Percentiles rank a stretch among this genome's conserved stretches.
These are phyloP conservation scores for Latrodectus hesperus DNA, from an alignment of 2,888 invertebrate genomes.

Conservation along the genomic window DNA sequence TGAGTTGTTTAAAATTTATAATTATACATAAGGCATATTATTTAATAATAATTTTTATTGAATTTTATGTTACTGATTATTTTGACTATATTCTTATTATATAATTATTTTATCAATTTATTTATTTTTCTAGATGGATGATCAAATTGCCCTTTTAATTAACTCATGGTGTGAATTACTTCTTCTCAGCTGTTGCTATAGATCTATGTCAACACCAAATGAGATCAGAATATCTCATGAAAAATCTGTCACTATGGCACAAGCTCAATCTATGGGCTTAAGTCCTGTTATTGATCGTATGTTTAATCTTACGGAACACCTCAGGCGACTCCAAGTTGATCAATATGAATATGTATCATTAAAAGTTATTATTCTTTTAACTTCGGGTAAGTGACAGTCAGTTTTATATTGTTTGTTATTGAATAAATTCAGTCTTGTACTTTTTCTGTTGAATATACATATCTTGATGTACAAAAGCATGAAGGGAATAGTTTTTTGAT, in stretches of 20 bases:
- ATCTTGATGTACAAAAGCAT: too few relatives aligned
- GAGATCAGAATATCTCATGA: constrained; percentile 80
- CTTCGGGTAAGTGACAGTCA: constrained; percentile 83
- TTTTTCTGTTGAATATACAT: too few relatives aligned
- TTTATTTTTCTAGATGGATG: constrained; percentile 86
- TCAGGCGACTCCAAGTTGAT: constrained; percentile 91
- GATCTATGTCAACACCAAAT: constrained; percentile 91
- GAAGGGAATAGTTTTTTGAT: too few relatives aligned
- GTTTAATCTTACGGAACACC: constrained; percentile 94
- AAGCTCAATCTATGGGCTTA: constrained; percentile 83
- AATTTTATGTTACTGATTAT: too few relatives aligned
- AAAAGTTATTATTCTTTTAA: constrained; percentile 93
- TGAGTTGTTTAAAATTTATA: too few relatives aligned
- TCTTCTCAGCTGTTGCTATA: constrained; percentile 93
- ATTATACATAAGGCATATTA: too few relatives aligned
- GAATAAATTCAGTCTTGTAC: too few relatives aligned
- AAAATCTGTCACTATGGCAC: constrained; percentile 81
- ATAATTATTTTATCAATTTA: not conserved
- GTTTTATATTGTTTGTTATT: too few relatives aligned
- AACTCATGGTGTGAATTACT: constrained; percentile 98
- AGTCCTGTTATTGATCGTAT: constrained; percentile 89
- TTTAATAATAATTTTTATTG: too few relatives aligned
- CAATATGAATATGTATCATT: constrained; percentile 97
- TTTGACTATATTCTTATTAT: not conserved
- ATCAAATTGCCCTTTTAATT: constrained; percentile 96